Percentiles rank a stretch among this genome's conserved stretches.
Conservation (phyloP, 2,113 vertebrate genomes). For the Neotragus pygmaeus region DNA sequence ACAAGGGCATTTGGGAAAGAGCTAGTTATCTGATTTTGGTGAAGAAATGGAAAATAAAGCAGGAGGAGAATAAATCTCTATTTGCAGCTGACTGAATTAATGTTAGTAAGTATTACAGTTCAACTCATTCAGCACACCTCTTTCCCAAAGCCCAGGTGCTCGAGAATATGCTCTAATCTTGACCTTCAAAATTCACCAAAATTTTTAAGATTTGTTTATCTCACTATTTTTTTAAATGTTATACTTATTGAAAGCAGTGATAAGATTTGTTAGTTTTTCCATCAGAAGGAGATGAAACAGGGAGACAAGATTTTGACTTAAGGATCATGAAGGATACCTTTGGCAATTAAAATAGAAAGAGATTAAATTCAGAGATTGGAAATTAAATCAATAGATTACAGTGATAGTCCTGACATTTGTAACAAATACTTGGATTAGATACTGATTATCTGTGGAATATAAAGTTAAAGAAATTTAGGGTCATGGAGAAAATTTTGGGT, state of each 20-base stretch:
- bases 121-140: neutral
- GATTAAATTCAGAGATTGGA: neutral
- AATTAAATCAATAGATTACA: neutral
- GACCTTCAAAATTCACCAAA: neutral
- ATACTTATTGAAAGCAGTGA: neutral
- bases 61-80: neutral
- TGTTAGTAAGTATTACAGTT: neutral
- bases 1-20: neutral
- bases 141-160: neutral
- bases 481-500: neutral
- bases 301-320: neutral
- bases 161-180: neutral
- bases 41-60: neutral
- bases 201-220: neutral
- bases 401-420: neutral
- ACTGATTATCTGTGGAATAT: neutral
- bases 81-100: neutral
- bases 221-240: neutral
- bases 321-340: neutral
- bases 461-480: neutral
- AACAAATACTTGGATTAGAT: neutral
- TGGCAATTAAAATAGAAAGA: neutral
- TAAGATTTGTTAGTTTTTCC: neutral
- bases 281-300: neutral
- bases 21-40: neutral